Evolutionary conservation across 2,888 invertebrate species (phyloP), one percentile per base, ranked within the genome.

Genomic region (Acrobasis repandana): DNA sequence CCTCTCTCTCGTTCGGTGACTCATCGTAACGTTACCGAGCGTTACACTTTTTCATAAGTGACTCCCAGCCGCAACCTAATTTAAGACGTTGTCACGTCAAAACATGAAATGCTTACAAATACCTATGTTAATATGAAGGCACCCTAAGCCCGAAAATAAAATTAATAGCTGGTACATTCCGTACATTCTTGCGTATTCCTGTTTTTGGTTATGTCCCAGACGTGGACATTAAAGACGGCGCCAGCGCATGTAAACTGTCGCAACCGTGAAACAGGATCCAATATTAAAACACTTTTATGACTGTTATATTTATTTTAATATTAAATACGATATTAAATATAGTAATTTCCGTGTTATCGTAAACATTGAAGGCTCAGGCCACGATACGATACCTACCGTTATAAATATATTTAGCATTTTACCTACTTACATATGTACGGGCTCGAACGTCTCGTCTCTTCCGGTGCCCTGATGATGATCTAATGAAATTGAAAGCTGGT

Each of bases 151-250:
- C 75, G 71, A 73, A 79, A 75, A 76, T 77, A 74, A 80, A 84
- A 85, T 86, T 87, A 84, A 90, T 87, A 79, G 82, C 83, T 71
- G 71, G 79, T 72, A 79, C 83, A 89, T 88, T 84, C 87, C 85
- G 61, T 69, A 68, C 82, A 82, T 86, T 83, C 79, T 80, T 81
- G 74, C 75, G 33, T 59, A 52, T 51, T 59, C 59, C 60, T 52
- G 52, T 65, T 56, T 47, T 51, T 38, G 57, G 28, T 60, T 18
- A 58, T 52, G 61, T 57, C 52, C 54, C 61, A 58, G 58, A 58
- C 58, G 58, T 47, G 15, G 50, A 58, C 61, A 46, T 47, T 46
- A 47, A 52, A 52, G 43, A 51, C 43, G 58, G 64, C 64, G 64
- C 64, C 62, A 51, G 56, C 54, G 47, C 63, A 33, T 43, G 51